Evolutionary conservation across 2,797 vertebrate species (phyloP).

Genomic region (Novumbra hubbsi): DNA sequence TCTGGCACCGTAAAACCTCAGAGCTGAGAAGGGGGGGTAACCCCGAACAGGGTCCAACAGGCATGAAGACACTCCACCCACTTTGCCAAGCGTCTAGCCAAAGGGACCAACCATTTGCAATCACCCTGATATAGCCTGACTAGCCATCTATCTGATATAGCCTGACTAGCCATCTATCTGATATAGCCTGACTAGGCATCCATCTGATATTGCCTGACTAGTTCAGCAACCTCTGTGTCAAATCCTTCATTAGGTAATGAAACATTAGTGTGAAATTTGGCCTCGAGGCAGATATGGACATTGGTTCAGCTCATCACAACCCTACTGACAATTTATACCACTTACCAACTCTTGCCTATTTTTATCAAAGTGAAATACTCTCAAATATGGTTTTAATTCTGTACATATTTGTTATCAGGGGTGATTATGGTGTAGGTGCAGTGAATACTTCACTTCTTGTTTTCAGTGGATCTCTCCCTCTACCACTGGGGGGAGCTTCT

Average conservation of each 20-base stretch:
- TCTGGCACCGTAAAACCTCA: too few species aligned
- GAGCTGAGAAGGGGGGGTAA: too few species aligned
- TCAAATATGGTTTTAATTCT: background rate
- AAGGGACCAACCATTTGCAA: too few species aligned
- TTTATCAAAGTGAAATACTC: background rate
- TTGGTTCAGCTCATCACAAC: conserved; percentile 38
- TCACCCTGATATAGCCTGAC: too few species aligned
- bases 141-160: too few species aligned
- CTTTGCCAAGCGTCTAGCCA: too few species aligned
- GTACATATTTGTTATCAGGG: background rate
- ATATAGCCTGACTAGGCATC: conserved; percentile 18
- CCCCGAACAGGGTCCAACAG: too few species aligned
- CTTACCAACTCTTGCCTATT: conserved; percentile 33
- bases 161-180: conserved; percentile 16
- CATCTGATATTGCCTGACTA: background rate
- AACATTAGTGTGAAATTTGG: conserved; percentile 45
- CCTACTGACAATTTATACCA: conserved; percentile 43
- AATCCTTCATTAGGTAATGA: conserved; percentile 46
- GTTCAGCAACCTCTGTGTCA: conserved; percentile 33
- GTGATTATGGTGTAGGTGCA: background rate
- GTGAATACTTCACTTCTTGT: background rate
- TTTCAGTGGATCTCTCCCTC: conserved; percentile 26
- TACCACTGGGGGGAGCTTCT: conserved; percentile 68
- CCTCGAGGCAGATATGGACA: conserved; percentile 31
- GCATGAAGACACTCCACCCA: too few species aligned